Evolutionary conservation across 1,140 invertebrate species (phyloP), one percentile per base, ranked within the genome.

Genomic region (Onthophagus taurus): DNA sequence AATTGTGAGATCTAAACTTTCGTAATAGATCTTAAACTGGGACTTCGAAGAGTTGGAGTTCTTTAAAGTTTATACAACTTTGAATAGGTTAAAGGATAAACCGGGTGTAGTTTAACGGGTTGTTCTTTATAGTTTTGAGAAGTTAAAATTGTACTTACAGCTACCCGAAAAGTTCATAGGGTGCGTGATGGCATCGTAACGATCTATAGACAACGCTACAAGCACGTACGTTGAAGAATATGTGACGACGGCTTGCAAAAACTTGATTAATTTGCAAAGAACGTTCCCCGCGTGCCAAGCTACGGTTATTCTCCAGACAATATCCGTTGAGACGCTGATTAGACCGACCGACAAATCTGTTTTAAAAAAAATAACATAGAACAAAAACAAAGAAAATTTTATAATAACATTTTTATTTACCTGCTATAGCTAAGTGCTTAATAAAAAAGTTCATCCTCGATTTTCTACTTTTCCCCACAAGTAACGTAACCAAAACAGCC

Each of bases 361-460:
- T 74, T 76, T 13, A 45, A 46, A 41, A 45, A 17, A 23, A 34
- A 34, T 16, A 34, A 16, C 7, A 26, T 26, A 26, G n/a, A n/a
- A n/a, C n/a, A n/a, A n/a, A n/a, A n/a, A n/a, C n/a, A n/a, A n/a
- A n/a, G n/a, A n/a, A n/a, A n/a, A n/a, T n/a, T n/a, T n/a, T n/a
- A n/a, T n/a, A n/a, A n/a, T n/a, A n/a, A n/a, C n/a, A n/a, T 34
- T 7, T 17, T 34, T 6, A 63, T 72, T 72, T 58, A 86, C 91
- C 91, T 68, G 90, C 89, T 45, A 93, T 75, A 3, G 91, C 91
- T 12, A 97, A 69, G 60, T 96, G 90, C 72, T 88, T 89, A 51
- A 97, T 95, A 68, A 96, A 95, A 69, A 91, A 95, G 60, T 94
- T 93, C 89, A 96, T 96, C 14, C 91, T 71, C 9, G 90, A 91